phyloP scores from a whole-genome alignment of 1,140 invertebrate species.

The Eriocheir sinensis region DNA sequence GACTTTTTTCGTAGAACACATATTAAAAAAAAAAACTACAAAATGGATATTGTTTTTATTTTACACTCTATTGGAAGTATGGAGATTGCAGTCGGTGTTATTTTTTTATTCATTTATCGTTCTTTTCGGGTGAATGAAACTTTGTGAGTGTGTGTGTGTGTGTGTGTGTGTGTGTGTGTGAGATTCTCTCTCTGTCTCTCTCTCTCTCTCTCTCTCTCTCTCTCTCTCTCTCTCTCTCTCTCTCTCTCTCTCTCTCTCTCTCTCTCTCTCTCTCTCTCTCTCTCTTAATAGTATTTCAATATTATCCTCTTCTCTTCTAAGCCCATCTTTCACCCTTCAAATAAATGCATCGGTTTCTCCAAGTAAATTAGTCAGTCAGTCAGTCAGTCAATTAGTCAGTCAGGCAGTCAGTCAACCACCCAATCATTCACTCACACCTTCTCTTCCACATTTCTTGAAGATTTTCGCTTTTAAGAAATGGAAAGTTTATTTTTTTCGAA shows the following conservation, averaged over 20 bases:
- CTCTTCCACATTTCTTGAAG: no score
- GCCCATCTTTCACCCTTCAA: no score
- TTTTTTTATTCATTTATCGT: neutral
- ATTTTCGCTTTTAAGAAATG: no score
- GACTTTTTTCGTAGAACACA: neutral
- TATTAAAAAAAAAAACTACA: neutral
- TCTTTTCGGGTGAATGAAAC: neutral
- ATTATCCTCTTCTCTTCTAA: no score
- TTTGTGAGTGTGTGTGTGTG: neutral
- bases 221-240: conserved; percentile 22
- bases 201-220: conserved; percentile 22
- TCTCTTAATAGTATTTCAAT: no score
- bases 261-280: no score
- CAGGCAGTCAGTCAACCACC: no score
- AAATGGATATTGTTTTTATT: neutral
- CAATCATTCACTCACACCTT: no score
- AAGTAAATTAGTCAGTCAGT: no score
- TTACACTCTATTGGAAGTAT: neutral
- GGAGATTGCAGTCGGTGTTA: neutral
- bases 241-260: neutral
- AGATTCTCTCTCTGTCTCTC: neutral
- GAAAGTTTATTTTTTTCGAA: no score
- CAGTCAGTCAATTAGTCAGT: no score
- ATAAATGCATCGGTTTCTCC: no score
- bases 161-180: conserved; percentile 22